phyloP scores from a whole-genome alignment of 2,797 vertebrate species.

The Echeneis naucrates region DNA sequence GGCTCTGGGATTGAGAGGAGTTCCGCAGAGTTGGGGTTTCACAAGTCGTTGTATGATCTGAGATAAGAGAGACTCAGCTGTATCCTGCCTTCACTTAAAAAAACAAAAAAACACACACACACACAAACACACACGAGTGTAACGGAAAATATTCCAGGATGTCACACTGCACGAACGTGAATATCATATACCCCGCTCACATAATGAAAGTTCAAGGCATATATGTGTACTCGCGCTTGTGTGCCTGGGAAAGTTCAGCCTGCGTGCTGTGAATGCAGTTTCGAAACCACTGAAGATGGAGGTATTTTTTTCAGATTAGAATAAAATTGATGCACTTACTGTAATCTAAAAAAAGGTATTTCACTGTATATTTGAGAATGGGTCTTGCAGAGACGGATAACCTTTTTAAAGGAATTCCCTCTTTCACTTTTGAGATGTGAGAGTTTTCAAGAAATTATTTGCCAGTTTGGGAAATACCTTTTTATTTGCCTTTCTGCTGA shows the following conservation, averaged over 20 bases:
- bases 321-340: background rate
- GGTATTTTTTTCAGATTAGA: background rate
- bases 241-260: background rate
- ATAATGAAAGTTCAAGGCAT: constrained; percentile 48
- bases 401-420: background rate
- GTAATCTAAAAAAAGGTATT: background rate
- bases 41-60: constrained; percentile 73
- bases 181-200: background rate
- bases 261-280: background rate
- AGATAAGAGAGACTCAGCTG: constrained; percentile 79
- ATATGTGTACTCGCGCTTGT: background rate
- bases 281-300: constrained; percentile 13
- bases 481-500: background rate
- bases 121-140: constrained; percentile 23
- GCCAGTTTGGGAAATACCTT: background rate
- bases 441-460: background rate
- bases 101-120: too few relatives aligned
- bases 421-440: background rate
- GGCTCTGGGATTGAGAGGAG: constrained; percentile 77
- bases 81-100: constrained; percentile 62
- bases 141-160: constrained; percentile 74
- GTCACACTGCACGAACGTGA: constrained; percentile 32
- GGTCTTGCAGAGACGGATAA: background rate
- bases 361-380: background rate
- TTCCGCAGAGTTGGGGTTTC: constrained; percentile 78